phyloP scores from a whole-genome alignment of 2,113 vertebrate genomes.

The Corapipo altera region DNA sequence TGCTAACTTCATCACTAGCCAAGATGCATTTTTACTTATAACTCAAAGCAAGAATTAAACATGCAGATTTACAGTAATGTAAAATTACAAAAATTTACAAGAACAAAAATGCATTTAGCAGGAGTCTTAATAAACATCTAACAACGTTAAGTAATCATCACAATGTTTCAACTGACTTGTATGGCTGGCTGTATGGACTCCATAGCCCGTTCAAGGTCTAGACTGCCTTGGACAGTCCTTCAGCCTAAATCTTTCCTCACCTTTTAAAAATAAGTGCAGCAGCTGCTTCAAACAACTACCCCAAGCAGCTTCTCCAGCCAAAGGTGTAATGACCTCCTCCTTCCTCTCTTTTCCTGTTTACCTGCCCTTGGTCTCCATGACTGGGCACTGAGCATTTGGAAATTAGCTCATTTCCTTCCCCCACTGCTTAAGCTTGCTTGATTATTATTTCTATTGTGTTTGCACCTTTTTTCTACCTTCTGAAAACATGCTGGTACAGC shows the following conservation, averaged over 20 bases:
- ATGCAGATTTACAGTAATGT: background rate
- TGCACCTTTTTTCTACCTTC: conserved; percentile 53
- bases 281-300: background rate
- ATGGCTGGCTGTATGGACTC: background rate
- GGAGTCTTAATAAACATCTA: background rate
- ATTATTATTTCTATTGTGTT: conserved; percentile 62
- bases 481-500: background rate
- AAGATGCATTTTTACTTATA: background rate
- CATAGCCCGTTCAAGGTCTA: rapidly evolving
- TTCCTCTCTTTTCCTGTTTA: conserved; percentile 65
- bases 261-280: background rate
- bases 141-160: background rate
- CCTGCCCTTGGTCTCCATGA: conserved; percentile 26
- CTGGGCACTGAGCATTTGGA: conserved; percentile 45
- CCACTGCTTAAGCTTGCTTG: conserved; percentile 24
- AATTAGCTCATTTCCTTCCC: conserved; percentile 69
- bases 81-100: background rate
- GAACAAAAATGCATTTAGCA: background rate
- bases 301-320: conserved; percentile 8
- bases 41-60: background rate
- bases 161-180: background rate
- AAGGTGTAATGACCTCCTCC: conserved; percentile 63
- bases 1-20: background rate
- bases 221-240: background rate
- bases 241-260: background rate